Percentiles rank a stretch among this genome's conserved stretches.
These are phyloP conservation scores for Pocillopora grandis DNA, from an alignment of 92 coral and sea anemone species.

Conservation along the genomic window DNA sequence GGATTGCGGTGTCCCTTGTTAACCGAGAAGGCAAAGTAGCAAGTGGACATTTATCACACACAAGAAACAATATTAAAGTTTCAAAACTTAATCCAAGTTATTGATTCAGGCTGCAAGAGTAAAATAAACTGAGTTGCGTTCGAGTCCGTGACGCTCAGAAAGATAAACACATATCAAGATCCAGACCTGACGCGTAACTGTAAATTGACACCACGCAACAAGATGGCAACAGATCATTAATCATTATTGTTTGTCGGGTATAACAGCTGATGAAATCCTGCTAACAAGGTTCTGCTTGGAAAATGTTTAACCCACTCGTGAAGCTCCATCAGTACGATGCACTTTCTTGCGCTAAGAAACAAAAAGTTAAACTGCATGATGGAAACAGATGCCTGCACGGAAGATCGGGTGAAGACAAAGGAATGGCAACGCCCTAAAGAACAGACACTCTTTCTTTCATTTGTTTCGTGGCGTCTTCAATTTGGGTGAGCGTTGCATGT, in stretches of 20 bases:
- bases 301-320: neutral
- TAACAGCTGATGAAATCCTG: slow-evolving; percentile 46
- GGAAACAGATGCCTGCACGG: slow-evolving; percentile 37
- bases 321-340: slow-evolving; percentile 5
- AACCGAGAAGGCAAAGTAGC: slow-evolving; percentile 19
- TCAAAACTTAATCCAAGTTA: neutral
- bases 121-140: neutral
- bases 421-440: slow-evolving; percentile 38
- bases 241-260: slow-evolving; percentile 43
- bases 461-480: slow-evolving; percentile 3
- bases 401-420: slow-evolving; percentile 28
- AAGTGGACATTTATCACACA: neutral
- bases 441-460: slow-evolving; percentile 34
- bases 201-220: slow-evolving; percentile 36
- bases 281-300: slow-evolving; percentile 35
- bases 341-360: neutral
- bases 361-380: slow-evolving; percentile 4
- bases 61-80: neutral
- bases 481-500: slow-evolving; percentile 22
- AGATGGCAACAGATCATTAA: slow-evolving; percentile 47
- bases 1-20: slow-evolving; percentile 30
- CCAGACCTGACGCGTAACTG: neutral
- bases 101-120: neutral
- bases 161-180: neutral
- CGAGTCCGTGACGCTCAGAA: neutral